Conservation (phyloP, 2,888 invertebrate species). For the Lasioglossum vierecki region DNA sequence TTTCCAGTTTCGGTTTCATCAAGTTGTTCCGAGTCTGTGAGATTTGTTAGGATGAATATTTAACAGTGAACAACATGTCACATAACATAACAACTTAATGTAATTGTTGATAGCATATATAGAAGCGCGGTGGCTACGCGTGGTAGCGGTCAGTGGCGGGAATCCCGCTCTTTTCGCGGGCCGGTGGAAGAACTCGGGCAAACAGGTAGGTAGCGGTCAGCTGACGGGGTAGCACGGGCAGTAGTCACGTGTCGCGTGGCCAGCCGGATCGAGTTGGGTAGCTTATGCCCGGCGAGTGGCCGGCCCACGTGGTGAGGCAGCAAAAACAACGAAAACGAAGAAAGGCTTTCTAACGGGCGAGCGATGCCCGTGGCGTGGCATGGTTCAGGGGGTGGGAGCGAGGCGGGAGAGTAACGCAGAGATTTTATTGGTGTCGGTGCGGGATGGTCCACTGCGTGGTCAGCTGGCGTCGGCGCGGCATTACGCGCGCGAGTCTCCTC, state of each 20-base stretch:
- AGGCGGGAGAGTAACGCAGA: slow-evolving; percentile 70
- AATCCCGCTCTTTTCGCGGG: slow-evolving; percentile 11
- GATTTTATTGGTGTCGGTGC: slow-evolving; percentile 75
- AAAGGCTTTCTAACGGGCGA: slow-evolving; percentile 59
- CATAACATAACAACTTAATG: neutral
- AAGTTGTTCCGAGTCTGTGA: neutral
- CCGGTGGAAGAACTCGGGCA: slow-evolving; percentile 48
- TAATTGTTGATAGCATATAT: neutral
- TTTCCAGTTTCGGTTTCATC: neutral
- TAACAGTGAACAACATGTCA: neutral
- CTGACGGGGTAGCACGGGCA: slow-evolving; percentile 59
- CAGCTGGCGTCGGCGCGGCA: slow-evolving; percentile 81
- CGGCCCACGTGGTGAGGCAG: slow-evolving; percentile 65
- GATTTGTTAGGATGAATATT: neutral
- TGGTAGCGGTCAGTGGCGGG: neutral
- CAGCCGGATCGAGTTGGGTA: slow-evolving; percentile 49
- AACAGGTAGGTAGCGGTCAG: slow-evolving; percentile 64
- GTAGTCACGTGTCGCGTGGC: slow-evolving; percentile 70
- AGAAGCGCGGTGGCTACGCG: neutral
- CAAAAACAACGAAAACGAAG: slow-evolving; percentile 62
- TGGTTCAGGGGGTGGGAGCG: slow-evolving; percentile 53
- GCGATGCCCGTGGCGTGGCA: slow-evolving; percentile 41
- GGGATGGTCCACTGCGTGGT: slow-evolving; percentile 82
- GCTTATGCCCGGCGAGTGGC: slow-evolving; percentile 48
- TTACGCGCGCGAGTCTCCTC: slow-evolving; percentile 66